Base-by-base conservation (phyloP, 2,888 invertebrate species). In the Oxystoma pomonae region DNA sequence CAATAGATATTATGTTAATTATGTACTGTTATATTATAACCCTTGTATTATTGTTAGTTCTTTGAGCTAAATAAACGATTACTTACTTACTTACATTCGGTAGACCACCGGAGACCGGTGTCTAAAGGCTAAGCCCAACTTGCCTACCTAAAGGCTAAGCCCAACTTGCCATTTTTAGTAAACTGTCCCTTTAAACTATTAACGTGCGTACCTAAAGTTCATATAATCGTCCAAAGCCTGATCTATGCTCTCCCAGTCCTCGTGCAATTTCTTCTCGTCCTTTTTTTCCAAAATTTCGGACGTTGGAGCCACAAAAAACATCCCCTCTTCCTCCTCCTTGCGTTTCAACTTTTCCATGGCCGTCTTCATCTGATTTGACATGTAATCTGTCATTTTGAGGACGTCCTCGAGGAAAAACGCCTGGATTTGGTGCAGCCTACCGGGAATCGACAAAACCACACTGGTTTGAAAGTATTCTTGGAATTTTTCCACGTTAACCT, bases 401-500 rank as follows among this genome's bases (percentile, higher is more conserved):
- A 95, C 83, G 72, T 96, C 92, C 75, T 96, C 96, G 20, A 96
- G 79, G 75, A 88, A 93, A 75, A 84, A 89, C 19, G 89, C 85
- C 67, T 90, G 86, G 0, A 96, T 94, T 1, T 89, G 87, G 79
- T 84, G 90, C 57, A 87, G 79, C 35, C 90, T 86, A 0, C 94
- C 95, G 50, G 92, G 90, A 61, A 95, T 90, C 35, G 83, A 84
- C 35, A 95, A 82, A 0, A 90, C 89, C 69, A 92, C 91, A 73
- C 86, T 86, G 72, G 86, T 86, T 75, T 86, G 86, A 80, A 98
- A 98, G 79, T 96, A 98, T 50, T 87, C 85, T 57, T 88, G 83
- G 81, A 97, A 93, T 67, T 93, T 85, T 63, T 87, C 83, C 55
- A 90, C 87, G 75, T 98, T 12, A 35, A 35, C 12, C 35, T 35